A percentile compares a stretch with the other conserved stretches of the same genome.
Conservation (phyloP, 2,113 vertebrate genomes). For the Chionis minor region DNA sequence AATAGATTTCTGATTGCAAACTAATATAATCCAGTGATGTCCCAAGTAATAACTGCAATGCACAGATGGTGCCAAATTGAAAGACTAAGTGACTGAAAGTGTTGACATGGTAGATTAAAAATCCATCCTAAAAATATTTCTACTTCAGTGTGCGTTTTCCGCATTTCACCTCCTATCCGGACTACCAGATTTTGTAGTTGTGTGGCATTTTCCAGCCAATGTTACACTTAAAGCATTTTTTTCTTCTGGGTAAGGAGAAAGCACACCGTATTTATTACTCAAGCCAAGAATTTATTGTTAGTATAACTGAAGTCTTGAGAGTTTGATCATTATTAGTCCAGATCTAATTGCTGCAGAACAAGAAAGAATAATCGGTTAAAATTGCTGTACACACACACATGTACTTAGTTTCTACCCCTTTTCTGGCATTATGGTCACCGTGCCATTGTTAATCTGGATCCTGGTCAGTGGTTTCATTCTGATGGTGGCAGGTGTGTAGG, state of each 20-base stretch:
- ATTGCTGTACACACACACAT: not conserved
- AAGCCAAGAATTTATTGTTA: not conserved
- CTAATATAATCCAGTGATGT: slow-evolving; percentile 22
- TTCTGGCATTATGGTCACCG: not conserved
- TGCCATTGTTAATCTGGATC: not conserved
- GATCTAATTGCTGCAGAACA: not conserved
- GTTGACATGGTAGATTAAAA: slow-evolving; percentile 32
- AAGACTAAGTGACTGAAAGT: slow-evolving; percentile 31
- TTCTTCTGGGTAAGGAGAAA: not conserved
- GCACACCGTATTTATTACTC: not conserved
- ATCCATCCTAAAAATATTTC: slow-evolving; percentile 14
- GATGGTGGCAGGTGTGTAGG: not conserved
- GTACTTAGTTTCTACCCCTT: not conserved
- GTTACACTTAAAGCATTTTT: not conserved
- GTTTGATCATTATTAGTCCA: not conserved
- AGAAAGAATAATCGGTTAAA: not conserved
- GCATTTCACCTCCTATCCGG: not conserved
- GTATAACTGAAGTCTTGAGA: not conserved
- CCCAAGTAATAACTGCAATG: slow-evolving; percentile 14
- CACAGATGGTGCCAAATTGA: slow-evolving; percentile 45
- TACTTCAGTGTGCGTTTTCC: not conserved
- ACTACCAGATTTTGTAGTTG: not conserved
- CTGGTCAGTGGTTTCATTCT: not conserved
- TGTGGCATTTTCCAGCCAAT: not conserved
- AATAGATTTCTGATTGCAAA: slow-evolving; percentile 25